Evolutionary conservation across 2,113 vertebrate species (phyloP), one percentile per base, ranked within the genome.

Genomic region (Ctenomys sociabilis): DNA sequence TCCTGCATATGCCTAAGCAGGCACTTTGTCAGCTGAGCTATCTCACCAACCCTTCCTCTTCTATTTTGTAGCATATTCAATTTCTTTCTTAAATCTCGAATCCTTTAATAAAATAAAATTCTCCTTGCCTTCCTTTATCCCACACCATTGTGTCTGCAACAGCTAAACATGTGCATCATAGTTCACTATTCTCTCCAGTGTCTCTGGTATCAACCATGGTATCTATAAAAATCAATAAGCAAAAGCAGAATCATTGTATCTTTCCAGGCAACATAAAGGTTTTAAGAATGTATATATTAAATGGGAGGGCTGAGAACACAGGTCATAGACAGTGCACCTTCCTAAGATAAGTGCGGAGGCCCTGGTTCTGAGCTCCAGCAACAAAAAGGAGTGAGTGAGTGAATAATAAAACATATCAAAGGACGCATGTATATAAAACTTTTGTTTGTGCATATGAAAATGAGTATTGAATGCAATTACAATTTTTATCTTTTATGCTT

Each of bases 11-110:
- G 54, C 54, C 14, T 54, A 54, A 54, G 54, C 52, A 54, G 49
- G 49, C 49, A 49, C 49, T 49, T 49, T 8, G 52, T 54, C 52
- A 3, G 14, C 54, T 54, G 54, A 54, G 54, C 14, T 54, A 54
- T 54, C 54, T 54, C 12, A 2, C 54, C 54, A 54, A 14, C 14
- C 14, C 14, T 54, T 73, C 5, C n/a, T 73, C 35, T 64, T 90
- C 24, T 61, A 78, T 64, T 94, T 95, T 90, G 32, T 84, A 93
- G 61, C n/a, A 57, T 37, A 43, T 13, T 90, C 6, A 70, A 43
- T 66, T 85, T 91, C 49, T 83, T 83, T 66, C 54, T 78, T 89
- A 52, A 78, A 73, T 88, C 77, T 24, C 37, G 66, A 61, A 66
- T 64, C 0, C 72, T 77, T 26, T 93, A 0, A 40, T 54, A 84